Conservation (phyloP, 2,797 vertebrate genomes). For the Loriculus beryllinus region DNA sequence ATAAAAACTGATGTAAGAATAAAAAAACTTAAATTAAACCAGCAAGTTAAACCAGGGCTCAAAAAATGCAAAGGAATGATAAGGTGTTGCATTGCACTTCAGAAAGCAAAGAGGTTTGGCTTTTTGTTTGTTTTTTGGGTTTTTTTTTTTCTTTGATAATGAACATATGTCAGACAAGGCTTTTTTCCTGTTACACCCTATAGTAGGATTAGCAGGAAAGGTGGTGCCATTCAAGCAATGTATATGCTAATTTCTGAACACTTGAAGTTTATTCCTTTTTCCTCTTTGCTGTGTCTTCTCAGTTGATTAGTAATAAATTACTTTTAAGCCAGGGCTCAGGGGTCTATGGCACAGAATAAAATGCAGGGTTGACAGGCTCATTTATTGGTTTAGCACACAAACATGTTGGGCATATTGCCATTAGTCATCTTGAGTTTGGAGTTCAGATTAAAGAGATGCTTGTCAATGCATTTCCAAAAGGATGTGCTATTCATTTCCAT, state of each 20-base stretch:
- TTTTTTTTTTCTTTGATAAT: background rate
- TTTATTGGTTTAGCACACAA: background rate
- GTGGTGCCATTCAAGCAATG: background rate
- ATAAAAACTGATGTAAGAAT: background rate
- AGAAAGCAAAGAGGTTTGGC: background rate
- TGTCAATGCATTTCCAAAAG: constrained; percentile 36
- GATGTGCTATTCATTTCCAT: constrained; percentile 15
- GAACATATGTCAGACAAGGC: background rate
- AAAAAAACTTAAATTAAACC: background rate
- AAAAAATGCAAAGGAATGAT: background rate
- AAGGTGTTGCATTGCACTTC: background rate
- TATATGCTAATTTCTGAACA: background rate
- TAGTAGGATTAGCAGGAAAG: background rate
- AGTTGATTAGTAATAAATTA: constrained; percentile 8
- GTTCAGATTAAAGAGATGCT: constrained; percentile 44
- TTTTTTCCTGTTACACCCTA: background rate
- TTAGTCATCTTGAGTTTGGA: background rate
- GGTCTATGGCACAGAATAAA: background rate
- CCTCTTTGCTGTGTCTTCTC: background rate
- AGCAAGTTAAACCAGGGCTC: background rate
- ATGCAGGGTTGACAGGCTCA: background rate
- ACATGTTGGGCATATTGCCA: background rate
- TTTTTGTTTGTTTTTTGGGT: background rate
- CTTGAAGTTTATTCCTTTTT: constrained; percentile 17
- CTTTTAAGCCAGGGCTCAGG: background rate